Evolutionary conservation across 2,113 vertebrate species (phyloP).

Genomic region (Aythya baeri): DNA sequence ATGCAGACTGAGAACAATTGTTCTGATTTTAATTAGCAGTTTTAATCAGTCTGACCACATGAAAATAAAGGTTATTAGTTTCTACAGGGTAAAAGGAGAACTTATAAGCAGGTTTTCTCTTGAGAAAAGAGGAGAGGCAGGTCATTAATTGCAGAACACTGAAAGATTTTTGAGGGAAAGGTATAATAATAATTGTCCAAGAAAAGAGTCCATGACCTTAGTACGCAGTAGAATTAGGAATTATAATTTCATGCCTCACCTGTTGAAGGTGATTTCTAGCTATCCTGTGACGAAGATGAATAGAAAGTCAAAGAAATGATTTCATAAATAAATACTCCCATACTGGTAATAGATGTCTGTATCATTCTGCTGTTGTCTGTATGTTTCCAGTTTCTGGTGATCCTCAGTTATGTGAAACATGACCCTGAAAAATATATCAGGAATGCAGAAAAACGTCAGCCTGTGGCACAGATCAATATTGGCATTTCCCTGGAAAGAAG

Average conservation of each 20-base stretch:
- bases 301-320: neutral
- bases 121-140: neutral
- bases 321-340: neutral
- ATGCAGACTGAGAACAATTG: neutral
- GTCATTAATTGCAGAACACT: neutral
- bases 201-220: neutral
- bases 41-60: neutral
- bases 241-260: neutral
- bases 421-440: neutral
- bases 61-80: neutral
- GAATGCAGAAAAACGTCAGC: neutral
- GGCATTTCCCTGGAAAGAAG: neutral
- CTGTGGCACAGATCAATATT: neutral
- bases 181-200: neutral
- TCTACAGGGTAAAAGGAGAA: neutral
- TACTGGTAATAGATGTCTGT: neutral
- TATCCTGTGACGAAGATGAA: neutral
- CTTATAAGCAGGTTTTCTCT: neutral
- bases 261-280: neutral
- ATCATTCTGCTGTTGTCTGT: neutral
- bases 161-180: neutral
- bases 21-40: constrained; percentile 12
- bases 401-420: neutral
- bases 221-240: neutral
- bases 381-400: neutral